These are phyloP conservation scores for Hystrix cristata DNA, from an alignment of 2,113 vertebrate species.

Conservation along the genomic window DNA sequence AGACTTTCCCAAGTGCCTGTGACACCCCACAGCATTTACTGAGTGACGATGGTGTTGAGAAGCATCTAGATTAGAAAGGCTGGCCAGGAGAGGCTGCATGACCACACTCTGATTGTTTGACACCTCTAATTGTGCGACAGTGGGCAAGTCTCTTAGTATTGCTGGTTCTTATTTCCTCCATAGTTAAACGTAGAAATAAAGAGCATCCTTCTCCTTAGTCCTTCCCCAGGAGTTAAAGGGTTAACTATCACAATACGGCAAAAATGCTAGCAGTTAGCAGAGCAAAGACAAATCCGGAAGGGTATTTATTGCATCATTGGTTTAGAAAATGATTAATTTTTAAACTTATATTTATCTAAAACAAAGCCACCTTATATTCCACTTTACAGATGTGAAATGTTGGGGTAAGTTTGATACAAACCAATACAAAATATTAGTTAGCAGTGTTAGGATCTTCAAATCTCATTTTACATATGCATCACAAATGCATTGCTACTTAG, in stretches of 20 bases:
- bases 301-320: too few species aligned
- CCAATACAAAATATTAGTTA: accelerated
- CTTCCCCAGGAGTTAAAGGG: accelerated
- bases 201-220: accelerated
- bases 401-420: neutral
- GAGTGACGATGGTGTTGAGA: accelerated
- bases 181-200: neutral
- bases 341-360: neutral
- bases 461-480: accelerated
- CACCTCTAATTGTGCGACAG: accelerated
- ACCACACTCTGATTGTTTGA: neutral
- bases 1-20: too few species aligned
- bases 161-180: too few species aligned
- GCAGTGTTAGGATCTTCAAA: accelerated
- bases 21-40: too few species aligned
- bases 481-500: accelerated
- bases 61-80: accelerated
- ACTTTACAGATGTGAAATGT: neutral
- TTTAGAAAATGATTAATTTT: neutral
- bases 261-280: accelerated
- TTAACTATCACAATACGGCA: accelerated
- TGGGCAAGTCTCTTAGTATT: too few species aligned
- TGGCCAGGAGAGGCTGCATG: accelerated
- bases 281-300: accelerated
- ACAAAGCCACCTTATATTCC: neutral